These are phyloP conservation scores for Schlechtendalia chinensis DNA, from an alignment of 1,140 invertebrate genomes.

Conservation along the genomic window DNA sequence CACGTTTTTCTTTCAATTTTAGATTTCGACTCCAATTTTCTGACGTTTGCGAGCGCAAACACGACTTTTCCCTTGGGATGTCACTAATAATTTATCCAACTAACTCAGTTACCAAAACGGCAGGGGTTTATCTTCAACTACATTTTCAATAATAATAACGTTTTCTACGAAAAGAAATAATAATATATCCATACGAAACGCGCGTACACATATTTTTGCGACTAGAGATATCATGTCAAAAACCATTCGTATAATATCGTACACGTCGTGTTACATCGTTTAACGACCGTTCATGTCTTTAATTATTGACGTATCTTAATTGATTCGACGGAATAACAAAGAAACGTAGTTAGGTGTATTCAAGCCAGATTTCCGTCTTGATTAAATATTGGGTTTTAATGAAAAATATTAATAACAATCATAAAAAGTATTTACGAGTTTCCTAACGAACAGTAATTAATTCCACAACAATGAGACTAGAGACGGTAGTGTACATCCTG, in stretches of 20 bases:
- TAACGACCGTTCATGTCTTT: not conserved
- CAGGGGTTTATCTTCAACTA: not conserved
- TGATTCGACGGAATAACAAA: not conserved
- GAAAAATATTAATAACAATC: not conserved
- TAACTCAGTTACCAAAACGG: not conserved
- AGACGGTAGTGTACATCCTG: not conserved
- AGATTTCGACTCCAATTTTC: not conserved
- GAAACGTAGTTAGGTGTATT: not conserved
- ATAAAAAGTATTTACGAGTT: slow-evolving; percentile 8
- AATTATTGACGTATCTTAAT: not conserved
- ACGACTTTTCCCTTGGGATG: not conserved
- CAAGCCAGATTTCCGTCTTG: not conserved
- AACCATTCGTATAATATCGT: not conserved
- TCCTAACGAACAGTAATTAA: slow-evolving; percentile 17
- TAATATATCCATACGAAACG: not conserved
- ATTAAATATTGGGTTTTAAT: slow-evolving; percentile 1
- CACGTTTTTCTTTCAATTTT: not conserved
- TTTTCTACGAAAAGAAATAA: not conserved
- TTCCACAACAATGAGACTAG: not conserved
- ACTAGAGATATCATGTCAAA: not conserved
- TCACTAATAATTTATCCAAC: slow-evolving; percentile 17
- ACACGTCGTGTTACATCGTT: not conserved
- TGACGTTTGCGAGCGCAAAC: not conserved
- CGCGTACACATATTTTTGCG: not conserved
- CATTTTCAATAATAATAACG: not conserved